phyloP scores from a whole-genome alignment of 2,797 vertebrate species.

The Falco peregrinus region DNA sequence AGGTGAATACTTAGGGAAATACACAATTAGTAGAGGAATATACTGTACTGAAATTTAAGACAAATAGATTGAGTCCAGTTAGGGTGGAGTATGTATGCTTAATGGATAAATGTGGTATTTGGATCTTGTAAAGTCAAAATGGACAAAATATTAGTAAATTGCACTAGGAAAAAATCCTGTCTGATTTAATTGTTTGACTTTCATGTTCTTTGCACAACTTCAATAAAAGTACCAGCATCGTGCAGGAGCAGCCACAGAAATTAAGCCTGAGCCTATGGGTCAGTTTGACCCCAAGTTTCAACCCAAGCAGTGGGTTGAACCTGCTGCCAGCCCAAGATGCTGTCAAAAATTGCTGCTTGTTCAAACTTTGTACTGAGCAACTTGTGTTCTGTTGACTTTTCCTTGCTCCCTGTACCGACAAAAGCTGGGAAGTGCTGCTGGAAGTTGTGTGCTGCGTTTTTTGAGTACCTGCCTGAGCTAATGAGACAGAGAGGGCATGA shows the following conservation, averaged over 20 bases:
- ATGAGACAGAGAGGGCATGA: background rate
- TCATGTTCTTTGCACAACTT: background rate
- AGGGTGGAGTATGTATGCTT: background rate
- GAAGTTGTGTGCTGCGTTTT: background rate
- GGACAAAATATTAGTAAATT: background rate
- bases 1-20: background rate
- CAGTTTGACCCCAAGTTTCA: background rate
- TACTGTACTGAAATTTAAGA: background rate
- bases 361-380: background rate
- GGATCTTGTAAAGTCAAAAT: background rate
- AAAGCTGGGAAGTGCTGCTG: background rate
- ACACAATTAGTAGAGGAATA: background rate
- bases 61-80: background rate
- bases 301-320: background rate
- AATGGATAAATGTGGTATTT: background rate
- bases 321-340: background rate
- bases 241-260: background rate
- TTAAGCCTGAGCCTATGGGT: background rate
- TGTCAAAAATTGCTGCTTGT: background rate
- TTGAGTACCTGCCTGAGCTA: background rate
- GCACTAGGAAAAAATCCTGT: background rate
- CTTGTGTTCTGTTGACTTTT: background rate
- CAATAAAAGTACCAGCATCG: background rate
- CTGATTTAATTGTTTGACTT: background rate
- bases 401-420: background rate